Base-by-base conservation (phyloP, 1,140 invertebrate genomes). In the Leptinotarsa lineolata region DNA sequence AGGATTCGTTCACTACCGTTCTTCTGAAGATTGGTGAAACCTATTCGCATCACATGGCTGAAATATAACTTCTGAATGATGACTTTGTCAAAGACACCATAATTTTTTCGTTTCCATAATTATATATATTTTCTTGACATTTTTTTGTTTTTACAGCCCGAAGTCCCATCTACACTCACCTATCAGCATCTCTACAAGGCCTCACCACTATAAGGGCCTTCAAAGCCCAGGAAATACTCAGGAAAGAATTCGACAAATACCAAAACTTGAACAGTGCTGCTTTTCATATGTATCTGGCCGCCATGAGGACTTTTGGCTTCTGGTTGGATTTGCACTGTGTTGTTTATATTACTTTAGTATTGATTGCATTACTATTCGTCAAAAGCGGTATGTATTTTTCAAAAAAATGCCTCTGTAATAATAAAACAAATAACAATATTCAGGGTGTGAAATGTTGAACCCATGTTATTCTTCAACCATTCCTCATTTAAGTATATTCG, bases 131-230 rank as follows among this genome's bases (percentile, higher is more conserved):
- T n/a, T n/a, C n/a, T n/a, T 30, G 24, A 30, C 24, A 30, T 6
- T 30, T 30, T 30, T 30, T 30, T 30, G 24, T 6, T 30, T 6
- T 84, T 86, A 15, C 75, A 91, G 90, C 88, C 16, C 89, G 91
- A 68, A 93, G 91, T 84, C 95, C 95, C 0, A 88, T 97, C 0
- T 95, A 94, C 80, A 93, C 93, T 0, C 94, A 96, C 74, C 87
- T 96, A 44, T 92, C 91, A 30, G 88, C 93, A 0, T 91, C 93
- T 0, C 79, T 96, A 2, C 90, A 91, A 76, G 95, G 95, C 3
- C 85, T 96, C 4, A 88, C 91, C 67, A 95, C 94, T 0, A 94
- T 97, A 48, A 86, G 94, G 70, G 92, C 94, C 5, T 90, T 91
- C 39, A 87, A 88, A 18, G 85, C 88, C 6, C 86, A 93, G 80